Evolutionary conservation across 2,113 vertebrate genomes (phyloP), one percentile per base, ranked within the genome.

Genomic region (Acrocephalus arundinaceus): DNA sequence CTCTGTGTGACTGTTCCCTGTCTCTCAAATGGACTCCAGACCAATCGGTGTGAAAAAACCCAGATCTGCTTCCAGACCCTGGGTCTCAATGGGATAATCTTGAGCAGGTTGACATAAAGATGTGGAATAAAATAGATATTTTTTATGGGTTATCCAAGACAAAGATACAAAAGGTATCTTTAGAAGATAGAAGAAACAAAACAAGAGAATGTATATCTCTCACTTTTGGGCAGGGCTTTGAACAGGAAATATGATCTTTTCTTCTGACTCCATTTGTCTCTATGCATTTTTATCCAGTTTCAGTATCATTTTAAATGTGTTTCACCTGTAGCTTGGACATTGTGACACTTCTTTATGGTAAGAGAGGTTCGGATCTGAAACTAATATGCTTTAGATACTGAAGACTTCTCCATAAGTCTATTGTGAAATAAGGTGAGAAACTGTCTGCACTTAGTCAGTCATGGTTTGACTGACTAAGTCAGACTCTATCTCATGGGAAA

Each of bases 21-120:
- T 31, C 25, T 37, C 25, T 18, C 27, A 76, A 51, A 31, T 0
- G 5, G 31, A 35, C 7, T 20, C 9, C 0, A 0, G 11, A 21
- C 35, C 17, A 22, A 25, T 6, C 0, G 0, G 31, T 0, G 0
- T 51, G 25, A 59, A 76, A 51, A 24, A 31, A 3, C 10, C 37
- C 2, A 0, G 37, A 41, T 51, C 25, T 67, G 16, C 11, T 43
- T 86, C 35, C 5, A 5, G 13, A 35, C 7, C 21, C 9, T 31
- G 25, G 13, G 16, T 59, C 16, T 67, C 25, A 51, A 5, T 22
- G 21, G 17, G 37, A 27, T 9, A 17, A 31, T 14, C 25, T 51
- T 51, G 31, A 25, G 45, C 45, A 59, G 31, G 8, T 9, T 43
- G 25, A 14, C 13, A 51, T 9, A 37, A 58, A 58, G 52, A 22